Conservation (phyloP, 2,797 vertebrate genomes). For the Poeciliopsis infans region DNA sequence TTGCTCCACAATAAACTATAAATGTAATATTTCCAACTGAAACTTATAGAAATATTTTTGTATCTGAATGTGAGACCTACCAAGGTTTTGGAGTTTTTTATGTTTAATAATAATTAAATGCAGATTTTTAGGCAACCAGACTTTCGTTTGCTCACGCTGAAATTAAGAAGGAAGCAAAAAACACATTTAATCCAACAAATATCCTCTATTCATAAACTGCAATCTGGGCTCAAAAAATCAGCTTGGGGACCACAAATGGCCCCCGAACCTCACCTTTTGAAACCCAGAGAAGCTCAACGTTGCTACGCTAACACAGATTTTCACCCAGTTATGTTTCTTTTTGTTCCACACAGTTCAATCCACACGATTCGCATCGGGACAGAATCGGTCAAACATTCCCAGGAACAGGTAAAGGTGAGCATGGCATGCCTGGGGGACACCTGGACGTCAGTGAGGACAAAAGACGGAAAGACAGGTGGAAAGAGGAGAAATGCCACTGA, state of each 20-base stretch:
- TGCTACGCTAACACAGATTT: neutral
- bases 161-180: neutral
- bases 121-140: neutral
- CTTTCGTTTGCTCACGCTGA: neutral
- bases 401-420: neutral
- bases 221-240: neutral
- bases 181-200: neutral
- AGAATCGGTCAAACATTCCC: neutral
- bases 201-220: neutral
- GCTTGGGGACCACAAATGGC: neutral
- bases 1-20: neutral
- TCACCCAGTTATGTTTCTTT: conserved; percentile 2
- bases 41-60: neutral
- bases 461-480: neutral
- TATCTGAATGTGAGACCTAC: too few species aligned
- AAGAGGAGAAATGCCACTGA: conserved; percentile 86
- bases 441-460: neutral
- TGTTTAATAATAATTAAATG: too few species aligned
- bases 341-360: neutral
- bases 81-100: too few species aligned
- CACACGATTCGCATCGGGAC: neutral
- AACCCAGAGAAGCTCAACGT: neutral
- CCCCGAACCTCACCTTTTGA: neutral
- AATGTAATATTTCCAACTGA: neutral
- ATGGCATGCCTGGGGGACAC: neutral